Conservation (phyloP, 2,113 vertebrate species). For the Miniopterus natalensis region DNA sequence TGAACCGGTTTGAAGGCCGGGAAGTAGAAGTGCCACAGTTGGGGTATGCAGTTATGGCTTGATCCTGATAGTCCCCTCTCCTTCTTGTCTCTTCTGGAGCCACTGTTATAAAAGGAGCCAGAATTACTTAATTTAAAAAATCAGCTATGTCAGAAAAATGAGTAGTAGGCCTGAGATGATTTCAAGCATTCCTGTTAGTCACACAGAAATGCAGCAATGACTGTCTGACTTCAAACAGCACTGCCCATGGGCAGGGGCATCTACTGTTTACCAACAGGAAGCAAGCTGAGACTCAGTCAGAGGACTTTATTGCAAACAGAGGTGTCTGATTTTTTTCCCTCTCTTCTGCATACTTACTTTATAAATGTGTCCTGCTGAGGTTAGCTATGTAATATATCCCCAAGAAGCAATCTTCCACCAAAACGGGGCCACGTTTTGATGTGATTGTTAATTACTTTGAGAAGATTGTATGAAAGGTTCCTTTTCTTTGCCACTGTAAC, state of each 20-base stretch:
- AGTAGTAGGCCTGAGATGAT: neutral
- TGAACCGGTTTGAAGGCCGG: neutral
- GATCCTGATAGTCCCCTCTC: accelerated
- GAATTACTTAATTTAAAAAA: constrained; percentile 24
- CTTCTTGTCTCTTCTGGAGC: neutral
- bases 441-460: neutral
- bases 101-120: neutral
- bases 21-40: neutral
- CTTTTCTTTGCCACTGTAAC: neutral
- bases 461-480: neutral
- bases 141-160: neutral
- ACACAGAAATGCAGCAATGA: neutral
- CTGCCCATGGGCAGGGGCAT: neutral
- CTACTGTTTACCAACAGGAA: neutral
- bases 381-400: neutral
- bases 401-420: neutral
- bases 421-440: neutral
- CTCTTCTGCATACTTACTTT: neutral
- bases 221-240: neutral
- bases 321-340: neutral
- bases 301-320: neutral
- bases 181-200: neutral
- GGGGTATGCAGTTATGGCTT: accelerated
- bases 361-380: neutral
- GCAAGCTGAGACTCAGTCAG: neutral